Evolutionary conservation across 1,140 invertebrate species (phyloP).

Genomic region (Bombus sylvicola): DNA sequence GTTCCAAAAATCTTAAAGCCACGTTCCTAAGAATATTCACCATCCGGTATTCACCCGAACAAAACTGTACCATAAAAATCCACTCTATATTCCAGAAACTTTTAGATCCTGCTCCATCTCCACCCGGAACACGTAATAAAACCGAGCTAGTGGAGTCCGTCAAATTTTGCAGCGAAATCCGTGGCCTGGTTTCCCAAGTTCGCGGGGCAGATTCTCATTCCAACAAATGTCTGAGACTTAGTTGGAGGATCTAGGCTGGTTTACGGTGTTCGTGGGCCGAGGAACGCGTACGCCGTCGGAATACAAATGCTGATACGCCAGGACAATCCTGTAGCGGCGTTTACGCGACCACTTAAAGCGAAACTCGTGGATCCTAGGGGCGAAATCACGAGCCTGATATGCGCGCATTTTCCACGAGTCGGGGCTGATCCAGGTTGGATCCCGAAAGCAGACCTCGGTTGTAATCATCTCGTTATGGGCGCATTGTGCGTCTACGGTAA

Average conservation of each 20-base stretch:
- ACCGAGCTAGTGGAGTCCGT: background rate
- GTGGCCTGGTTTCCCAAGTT: background rate
- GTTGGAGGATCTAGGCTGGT: conserved; percentile 29
- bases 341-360: conserved; percentile 62
- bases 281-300: conserved; percentile 25
- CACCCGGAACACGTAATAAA: background rate
- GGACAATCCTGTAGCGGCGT: conserved; percentile 47
- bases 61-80: background rate
- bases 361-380: conserved; percentile 36
- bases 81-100: background rate
- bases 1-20: background rate
- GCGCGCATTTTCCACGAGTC: conserved; percentile 33
- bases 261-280: conserved; percentile 36
- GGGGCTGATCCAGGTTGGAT: conserved; percentile 52
- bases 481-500: conserved; percentile 69
- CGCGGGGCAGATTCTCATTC: background rate
- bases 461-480: conserved; percentile 77
- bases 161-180: background rate
- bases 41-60: background rate
- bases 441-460: conserved; percentile 61
- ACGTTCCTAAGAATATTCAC: background rate
- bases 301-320: conserved; percentile 49
- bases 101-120: background rate
- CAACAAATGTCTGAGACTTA: background rate
- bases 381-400: conserved; percentile 39